Conservation (phyloP, 1,140 invertebrate species). For the Phortica variegata region DNA sequence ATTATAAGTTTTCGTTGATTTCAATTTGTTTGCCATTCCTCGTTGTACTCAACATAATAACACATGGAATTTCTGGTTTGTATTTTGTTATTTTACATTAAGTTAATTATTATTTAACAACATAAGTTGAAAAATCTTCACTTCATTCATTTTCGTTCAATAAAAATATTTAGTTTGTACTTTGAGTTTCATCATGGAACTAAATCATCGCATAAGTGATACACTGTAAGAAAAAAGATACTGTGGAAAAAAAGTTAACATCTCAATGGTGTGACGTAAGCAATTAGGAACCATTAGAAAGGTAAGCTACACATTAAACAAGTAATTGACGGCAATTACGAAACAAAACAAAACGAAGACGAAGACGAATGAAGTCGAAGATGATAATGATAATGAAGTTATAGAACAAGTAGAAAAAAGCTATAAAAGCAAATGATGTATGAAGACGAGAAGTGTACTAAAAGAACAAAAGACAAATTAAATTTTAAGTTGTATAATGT, state of each 20-base stretch:
- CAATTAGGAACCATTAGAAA: constrained; percentile 58
- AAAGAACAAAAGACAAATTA: constrained; percentile 12
- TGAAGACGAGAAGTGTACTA: constrained; percentile 4
- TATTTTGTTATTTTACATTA: too few species aligned
- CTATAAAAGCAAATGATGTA: constrained; percentile 1
- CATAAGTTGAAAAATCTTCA: too few species aligned
- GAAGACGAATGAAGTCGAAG: too few species aligned
- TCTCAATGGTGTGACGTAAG: constrained; percentile 57
- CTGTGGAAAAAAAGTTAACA: too few species aligned
- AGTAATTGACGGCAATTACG: constrained; percentile 16
- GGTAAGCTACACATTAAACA: constrained; percentile 58
- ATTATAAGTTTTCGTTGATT: too few species aligned
- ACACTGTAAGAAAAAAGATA: constrained; percentile 26
- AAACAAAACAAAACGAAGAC: constrained; percentile 13
- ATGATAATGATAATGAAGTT: too few species aligned
- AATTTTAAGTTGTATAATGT: constrained; percentile 5
- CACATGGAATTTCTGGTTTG: too few species aligned
- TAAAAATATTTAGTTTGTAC: too few species aligned
- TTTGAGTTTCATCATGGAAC: constrained; percentile 37
- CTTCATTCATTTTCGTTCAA: too few species aligned
- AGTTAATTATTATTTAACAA: too few species aligned
- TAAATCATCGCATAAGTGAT: constrained; percentile 43
- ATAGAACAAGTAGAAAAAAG: constrained; percentile 3
- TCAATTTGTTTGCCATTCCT: too few species aligned
- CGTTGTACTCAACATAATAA: too few species aligned